A percentile compares a stretch with the other conserved stretches of the same genome.
Conservation (phyloP, 2,888 invertebrate species). For the Cyclophora punctaria region DNA sequence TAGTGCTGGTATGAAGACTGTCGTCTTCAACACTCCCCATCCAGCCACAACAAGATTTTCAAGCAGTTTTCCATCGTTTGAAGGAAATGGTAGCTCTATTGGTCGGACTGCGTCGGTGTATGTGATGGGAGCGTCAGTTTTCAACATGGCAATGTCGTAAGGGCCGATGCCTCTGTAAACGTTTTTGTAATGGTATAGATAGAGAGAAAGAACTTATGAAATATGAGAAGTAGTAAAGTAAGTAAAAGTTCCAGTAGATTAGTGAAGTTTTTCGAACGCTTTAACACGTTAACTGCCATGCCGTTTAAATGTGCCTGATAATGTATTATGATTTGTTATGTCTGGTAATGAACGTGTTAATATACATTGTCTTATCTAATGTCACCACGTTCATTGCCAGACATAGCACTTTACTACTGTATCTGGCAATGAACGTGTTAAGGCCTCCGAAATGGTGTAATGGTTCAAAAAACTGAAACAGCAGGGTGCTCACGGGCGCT, state of each 20-base stretch:
- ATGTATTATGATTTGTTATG: neutral
- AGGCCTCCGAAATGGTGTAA: too few relatives aligned
- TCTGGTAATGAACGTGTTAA: neutral
- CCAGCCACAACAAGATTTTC: conserved; percentile 52
- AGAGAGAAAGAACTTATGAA: neutral
- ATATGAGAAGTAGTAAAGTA: too few relatives aligned
- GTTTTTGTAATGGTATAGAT: neutral
- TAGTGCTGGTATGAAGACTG: conserved; percentile 44
- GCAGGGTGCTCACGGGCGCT: too few relatives aligned
- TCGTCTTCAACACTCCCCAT: conserved; percentile 66
- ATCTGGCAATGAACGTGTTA: too few relatives aligned
- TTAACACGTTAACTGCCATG: too few relatives aligned
- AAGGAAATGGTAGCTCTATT: conserved; percentile 47
- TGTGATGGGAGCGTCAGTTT: conserved; percentile 37
- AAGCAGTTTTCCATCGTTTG: conserved; percentile 27
- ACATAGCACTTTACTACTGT: too few relatives aligned
- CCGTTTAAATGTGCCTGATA: neutral
- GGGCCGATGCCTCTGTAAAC: conserved; percentile 54
- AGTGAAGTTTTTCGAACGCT: too few relatives aligned
- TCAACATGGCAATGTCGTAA: conserved; percentile 73
- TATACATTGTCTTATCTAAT: too few relatives aligned
- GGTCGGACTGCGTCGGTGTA: conserved; percentile 55
- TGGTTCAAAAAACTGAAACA: too few relatives aligned
- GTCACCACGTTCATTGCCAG: too few relatives aligned
- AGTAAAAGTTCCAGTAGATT: too few relatives aligned